Conservation (phyloP, 2,113 vertebrate genomes). For the Cyphomyrus plagiostoma region DNA sequence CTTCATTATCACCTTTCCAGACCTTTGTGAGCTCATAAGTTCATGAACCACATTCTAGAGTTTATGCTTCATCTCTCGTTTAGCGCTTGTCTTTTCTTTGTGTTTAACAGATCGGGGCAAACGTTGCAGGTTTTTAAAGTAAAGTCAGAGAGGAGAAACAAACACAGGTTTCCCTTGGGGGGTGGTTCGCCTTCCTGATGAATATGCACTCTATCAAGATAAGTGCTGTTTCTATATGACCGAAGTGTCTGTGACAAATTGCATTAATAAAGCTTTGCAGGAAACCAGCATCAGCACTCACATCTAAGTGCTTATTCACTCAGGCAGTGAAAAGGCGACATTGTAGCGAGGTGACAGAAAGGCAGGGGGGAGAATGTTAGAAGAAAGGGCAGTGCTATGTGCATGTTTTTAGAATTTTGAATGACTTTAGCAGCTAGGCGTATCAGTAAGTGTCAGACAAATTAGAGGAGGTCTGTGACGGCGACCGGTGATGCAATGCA, state of each 20-base stretch:
- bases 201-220: slow-evolving; percentile 69
- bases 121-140: slow-evolving; percentile 43
- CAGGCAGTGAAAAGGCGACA: background rate
- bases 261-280: slow-evolving; percentile 61
- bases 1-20: background rate
- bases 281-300: slow-evolving; percentile 46
- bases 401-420: background rate
- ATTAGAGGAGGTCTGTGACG: background rate
- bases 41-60: background rate
- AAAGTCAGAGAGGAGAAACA: background rate
- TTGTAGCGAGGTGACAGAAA: background rate
- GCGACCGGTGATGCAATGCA: background rate
- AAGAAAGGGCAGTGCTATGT: background rate
- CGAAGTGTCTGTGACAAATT: slow-evolving; percentile 53
- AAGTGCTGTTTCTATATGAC: slow-evolving; percentile 52
- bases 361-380: background rate
- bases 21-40: background rate
- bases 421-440: slow-evolving; percentile 11
- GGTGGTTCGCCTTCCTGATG: slow-evolving; percentile 57
- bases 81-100: background rate
- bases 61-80: background rate
- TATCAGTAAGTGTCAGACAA: background rate
- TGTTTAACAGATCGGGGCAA: slow-evolving; percentile 36
- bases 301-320: slow-evolving; percentile 12
- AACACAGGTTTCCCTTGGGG: slow-evolving; percentile 57